Base-by-base conservation (phyloP, 2,113 vertebrate genomes). In the Epinephelus cyanopodus region DNA sequence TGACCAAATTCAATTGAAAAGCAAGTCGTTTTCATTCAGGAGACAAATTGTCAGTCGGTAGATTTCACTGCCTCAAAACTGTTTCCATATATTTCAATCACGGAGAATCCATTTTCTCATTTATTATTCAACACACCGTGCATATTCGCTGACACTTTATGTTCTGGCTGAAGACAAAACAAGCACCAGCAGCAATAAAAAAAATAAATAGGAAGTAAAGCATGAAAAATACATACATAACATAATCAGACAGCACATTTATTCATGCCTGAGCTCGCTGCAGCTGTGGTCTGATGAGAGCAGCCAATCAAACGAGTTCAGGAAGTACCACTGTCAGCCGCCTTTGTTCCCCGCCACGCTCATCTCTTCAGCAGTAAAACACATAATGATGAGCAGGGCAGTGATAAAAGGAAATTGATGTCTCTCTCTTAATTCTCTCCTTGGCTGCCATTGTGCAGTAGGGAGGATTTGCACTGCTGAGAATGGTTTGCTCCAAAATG, bases 381-480 rank as follows among this genome's bases (percentile, higher is more conserved):
- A 79, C 89, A 84, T 86, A 79, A 87, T 57, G 88, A 92, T 87
- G 78, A 92, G 77, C 86, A 63, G 68, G 83, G 79, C 76, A 81
- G 90, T 77, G 72, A 91, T 92, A 90, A 93, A 93, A 90, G 66
- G 72, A 84, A 92, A 94, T 92, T 92, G 73, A 93, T 90, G 89
- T 88, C 75, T 89, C 67, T 75, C 33, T 11, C 27, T 76, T 84
- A 79, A 77, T 56, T 68, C 9, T 81, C 54, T 70, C 25, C 62
- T 48, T 3, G 29, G 57, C 77, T 87, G 78, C 82, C 45, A 39
- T 18, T 9, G 64, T 71, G 50, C 60, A 64, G 79, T 61, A 66
- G n/a, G 79, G 48, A 1, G 19, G 52, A 67, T 47, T n/a, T 73
- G 25, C 64, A 27, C 25, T 54, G 70, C 66, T 33, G 56, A 71